Evolutionary conservation across 2,888 invertebrate genomes (phyloP), one percentile per base, ranked within the genome.

Genomic region (Tinea pellionella): DNA sequence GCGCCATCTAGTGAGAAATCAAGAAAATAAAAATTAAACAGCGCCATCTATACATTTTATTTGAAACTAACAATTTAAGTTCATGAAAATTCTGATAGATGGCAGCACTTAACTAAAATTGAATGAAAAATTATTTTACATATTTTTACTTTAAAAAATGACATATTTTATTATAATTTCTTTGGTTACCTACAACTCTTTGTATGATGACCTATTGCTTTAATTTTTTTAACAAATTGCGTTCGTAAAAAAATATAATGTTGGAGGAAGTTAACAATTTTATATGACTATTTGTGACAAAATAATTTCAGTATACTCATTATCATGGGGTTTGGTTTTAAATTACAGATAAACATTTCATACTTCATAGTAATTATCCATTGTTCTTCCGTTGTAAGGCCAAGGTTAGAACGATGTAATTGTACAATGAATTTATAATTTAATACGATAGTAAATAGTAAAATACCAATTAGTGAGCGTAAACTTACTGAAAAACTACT

Each of bases 351-450:
- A 24, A 24, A 24, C 6, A 24, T 6, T 24, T 24, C 19, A 53
- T 53, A 53, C 53, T 53, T 24, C 24, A 53, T 53, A 53, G 53
- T 53, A 53, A 53, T 53, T 53, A 53, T 53, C 53, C 12, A 53
- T 53, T 53, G 53, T 53, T 53, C 24, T 16, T 12, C 53, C 11
- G 11, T n/a, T 18, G 19, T 53, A 53, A 53, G 53, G 53, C 53
- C 53, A 53, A 53, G 53, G 53, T 24, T 24, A 18, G 12, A n/a
- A 16, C 16, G 47, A 47, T n/a, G 41, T 8, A 41, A 41, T 47
- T 47, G 37, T 37, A 37, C 1, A n/a, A 47, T 47, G 16, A 47
- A 47, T 47, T 47, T 47, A 47, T 47, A 16, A 47, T 47, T 37
- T 37, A n/a, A 37, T 37, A 24, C 24, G 24, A 24, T 24, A 24